phyloP scores from a whole-genome alignment of 2,113 vertebrate genomes.

The Apodemus speciosus region DNA sequence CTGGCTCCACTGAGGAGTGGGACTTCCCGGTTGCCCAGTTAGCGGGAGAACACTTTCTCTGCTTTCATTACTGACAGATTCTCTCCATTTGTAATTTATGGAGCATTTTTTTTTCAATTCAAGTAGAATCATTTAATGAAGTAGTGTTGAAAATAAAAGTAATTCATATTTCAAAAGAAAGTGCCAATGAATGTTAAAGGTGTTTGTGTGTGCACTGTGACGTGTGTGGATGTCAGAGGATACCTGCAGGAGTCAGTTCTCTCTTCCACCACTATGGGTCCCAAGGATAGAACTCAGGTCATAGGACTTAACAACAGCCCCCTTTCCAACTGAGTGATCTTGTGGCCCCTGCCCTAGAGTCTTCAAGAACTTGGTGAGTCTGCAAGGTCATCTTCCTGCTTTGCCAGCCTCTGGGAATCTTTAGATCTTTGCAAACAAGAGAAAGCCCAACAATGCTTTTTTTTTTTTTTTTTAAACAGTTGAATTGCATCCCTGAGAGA shows the following conservation, averaged over 20 bases:
- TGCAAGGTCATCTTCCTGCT: not conserved
- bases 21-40: slow-evolving; percentile 31
- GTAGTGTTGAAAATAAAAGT: not conserved
- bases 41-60: not conserved
- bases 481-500: slow-evolving; percentile 55
- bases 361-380: not conserved
- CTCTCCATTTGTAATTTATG: slow-evolving; percentile 38
- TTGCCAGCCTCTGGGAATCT: not conserved
- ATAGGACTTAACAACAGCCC: not conserved
- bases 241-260: not conserved
- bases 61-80: slow-evolving; percentile 41
- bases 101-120: slow-evolving; percentile 54
- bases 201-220: not conserved
- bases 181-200: not conserved
- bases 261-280: too few relatives aligned
- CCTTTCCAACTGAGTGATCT: not conserved
- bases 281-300: not conserved
- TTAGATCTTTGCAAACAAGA: slow-evolving; percentile 46
- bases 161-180: not conserved
- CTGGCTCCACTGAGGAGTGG: slow-evolving; percentile 4
- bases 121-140: slow-evolving; percentile 46
- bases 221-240: not conserved
- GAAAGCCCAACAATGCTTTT: not conserved
- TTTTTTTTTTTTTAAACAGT: slow-evolving; percentile 17
- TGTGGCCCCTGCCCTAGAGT: too few relatives aligned